phyloP scores from a whole-genome alignment of 2,113 vertebrate genomes.

The Boulengerochromis microlepis region DNA sequence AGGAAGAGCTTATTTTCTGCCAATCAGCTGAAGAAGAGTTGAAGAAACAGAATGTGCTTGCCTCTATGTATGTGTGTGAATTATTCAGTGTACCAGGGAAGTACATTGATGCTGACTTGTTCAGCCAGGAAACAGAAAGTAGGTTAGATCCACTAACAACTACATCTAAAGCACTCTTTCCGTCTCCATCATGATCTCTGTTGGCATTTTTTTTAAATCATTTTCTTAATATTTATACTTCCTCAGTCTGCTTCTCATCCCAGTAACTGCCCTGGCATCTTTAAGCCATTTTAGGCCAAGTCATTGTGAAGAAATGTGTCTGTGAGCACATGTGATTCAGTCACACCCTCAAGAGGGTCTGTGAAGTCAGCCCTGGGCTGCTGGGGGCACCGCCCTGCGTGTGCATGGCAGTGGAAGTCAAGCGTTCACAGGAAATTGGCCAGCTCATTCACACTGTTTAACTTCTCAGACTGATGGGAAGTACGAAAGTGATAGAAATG shows the following conservation, averaged over 20 bases:
- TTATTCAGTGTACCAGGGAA: constrained; percentile 56
- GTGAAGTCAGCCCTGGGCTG: background rate
- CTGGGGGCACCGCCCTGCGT: constrained; percentile 31
- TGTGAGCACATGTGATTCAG: constrained; percentile 22
- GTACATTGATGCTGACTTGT: constrained; percentile 47
- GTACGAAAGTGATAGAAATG: background rate
- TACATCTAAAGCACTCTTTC: background rate
- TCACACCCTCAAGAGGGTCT: constrained; percentile 35
- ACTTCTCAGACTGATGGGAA: constrained; percentile 19
- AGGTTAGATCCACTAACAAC: constrained; percentile 46
- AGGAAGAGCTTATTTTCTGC: constrained; percentile 38
- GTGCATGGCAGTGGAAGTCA: constrained; percentile 7
- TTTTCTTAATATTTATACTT: background rate
- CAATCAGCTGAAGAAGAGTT: constrained; percentile 5
- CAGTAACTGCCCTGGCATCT: background rate
- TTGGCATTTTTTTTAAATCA: background rate
- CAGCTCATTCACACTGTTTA: background rate
- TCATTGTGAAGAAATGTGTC: constrained; percentile 39
- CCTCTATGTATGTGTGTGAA: constrained; percentile 42
- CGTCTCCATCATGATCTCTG: background rate
- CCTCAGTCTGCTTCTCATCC: background rate
- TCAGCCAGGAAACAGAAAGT: constrained; percentile 60
- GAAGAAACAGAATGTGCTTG: background rate
- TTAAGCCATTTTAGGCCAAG: constrained; percentile 10
- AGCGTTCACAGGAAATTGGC: constrained; percentile 46